Evolutionary conservation across 2,797 vertebrate genomes (phyloP), one percentile per base, ranked within the genome.

Genomic region (Enteromius thamalakanensis): DNA sequence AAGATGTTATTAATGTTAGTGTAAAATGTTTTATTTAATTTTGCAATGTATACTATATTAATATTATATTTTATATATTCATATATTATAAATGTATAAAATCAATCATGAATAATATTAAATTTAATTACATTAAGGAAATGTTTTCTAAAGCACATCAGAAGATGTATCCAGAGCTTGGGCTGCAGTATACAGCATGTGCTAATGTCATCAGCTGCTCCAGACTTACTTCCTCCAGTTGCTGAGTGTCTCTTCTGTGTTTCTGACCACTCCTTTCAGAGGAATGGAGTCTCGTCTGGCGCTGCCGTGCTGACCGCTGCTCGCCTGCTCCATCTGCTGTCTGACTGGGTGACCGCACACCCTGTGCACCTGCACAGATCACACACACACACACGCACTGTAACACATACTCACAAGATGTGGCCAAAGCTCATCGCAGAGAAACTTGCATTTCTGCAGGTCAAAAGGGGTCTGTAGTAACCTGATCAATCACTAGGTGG

Each of bases 191-290:
- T 34, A 12, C 0, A 21, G 29, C 14, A 29, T 34, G 29, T 53
- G 29, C 32, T 21, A 17, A 40, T n/a, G 65, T 40, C 4, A 67
- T 32, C 64, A 67, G 32, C 26, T n/a, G 14, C 23, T 58, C 64
- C 55, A 83, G 42, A 53, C 94, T 94, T 94, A 97, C 97, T 93
- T 96, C 92, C 95, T 95, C 91, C 91, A 94, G 89, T 70, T 91
- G 88, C 91, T 7, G 0, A 97, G 92, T 0, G 92, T 91, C 88
- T 94, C 95, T 87, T 92, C 94, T 1, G 81, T 85, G 1, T 85
- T 89, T 90, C 90, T 94, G 79, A 86, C 2, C 2, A 87, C 80
- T 26, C 90, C 90, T 91, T 94, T 95, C 60, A 95, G 76, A 21
- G 89, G 90, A 84, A 92, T 88, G 80, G 91, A 93, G 85, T 94